A percentile compares a stretch with the other conserved stretches of the same genome.
Evolutionary conservation across 2,888 invertebrate species (phyloP).

Genomic region (Eulithis prunata): DNA sequence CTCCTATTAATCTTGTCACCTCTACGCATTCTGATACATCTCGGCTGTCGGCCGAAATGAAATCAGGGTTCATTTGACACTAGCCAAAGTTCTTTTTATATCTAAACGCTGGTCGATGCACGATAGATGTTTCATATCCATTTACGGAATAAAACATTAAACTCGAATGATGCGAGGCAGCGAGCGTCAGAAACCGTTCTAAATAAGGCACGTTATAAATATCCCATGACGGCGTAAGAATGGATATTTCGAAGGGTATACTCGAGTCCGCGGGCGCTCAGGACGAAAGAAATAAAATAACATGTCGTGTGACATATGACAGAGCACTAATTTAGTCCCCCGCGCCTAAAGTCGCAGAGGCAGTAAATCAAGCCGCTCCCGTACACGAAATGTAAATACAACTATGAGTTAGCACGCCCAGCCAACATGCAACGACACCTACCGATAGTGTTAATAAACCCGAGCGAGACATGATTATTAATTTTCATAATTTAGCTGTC

Average conservation of each 20-base stretch:
- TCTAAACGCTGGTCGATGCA: constrained; percentile 29
- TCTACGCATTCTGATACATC: constrained; percentile 58
- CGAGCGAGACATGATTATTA: constrained; percentile 64
- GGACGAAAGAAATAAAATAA: constrained; percentile 67
- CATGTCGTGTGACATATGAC: constrained; percentile 77
- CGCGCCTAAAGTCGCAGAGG: constrained; percentile 62
- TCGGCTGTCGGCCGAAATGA: constrained; percentile 57
- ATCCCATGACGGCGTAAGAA: constrained; percentile 69
- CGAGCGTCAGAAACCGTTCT: constrained; percentile 58
- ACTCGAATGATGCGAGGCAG: constrained; percentile 43
- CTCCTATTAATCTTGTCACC: constrained; percentile 73
- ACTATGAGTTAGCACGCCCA: constrained; percentile 68
- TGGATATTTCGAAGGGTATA: constrained; percentile 70
- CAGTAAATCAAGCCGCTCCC: constrained; percentile 79
- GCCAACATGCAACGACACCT: constrained; percentile 67
- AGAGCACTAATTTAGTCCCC: constrained; percentile 77
- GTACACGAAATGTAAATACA: constrained; percentile 72
- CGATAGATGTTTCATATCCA: constrained; percentile 42
- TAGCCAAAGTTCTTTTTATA: constrained; percentile 41
- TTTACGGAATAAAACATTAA: constrained; percentile 43
- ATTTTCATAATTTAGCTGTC: constrained; percentile 61
- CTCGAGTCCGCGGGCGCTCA: constrained; percentile 52
- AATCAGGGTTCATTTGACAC: constrained; percentile 44
- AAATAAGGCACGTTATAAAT: constrained; percentile 77
- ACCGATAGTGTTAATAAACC: constrained; percentile 63